Evolutionary conservation across 2,113 vertebrate genomes (phyloP).

Genomic region (Tetrax tetrax): DNA sequence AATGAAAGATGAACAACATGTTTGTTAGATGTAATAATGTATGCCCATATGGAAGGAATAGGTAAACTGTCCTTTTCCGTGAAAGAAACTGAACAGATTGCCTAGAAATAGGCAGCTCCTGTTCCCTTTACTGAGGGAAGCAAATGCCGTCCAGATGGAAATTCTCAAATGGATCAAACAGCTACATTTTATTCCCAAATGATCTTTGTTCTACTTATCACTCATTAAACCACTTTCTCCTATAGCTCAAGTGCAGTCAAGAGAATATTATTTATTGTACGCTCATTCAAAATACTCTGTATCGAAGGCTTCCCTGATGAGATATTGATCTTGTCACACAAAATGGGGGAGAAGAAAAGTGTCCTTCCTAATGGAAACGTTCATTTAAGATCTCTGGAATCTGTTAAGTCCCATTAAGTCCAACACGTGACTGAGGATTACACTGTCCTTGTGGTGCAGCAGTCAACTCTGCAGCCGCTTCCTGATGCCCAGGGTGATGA

Average conservation of each 20-base stretch:
- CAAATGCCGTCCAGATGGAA: slow-evolving; percentile 62
- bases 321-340: neutral
- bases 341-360: neutral
- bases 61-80: neutral
- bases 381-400: neutral
- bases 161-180: slow-evolving; percentile 48
- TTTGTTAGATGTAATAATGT: slow-evolving; percentile 41
- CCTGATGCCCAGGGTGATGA: neutral
- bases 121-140: neutral
- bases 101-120: slow-evolving; percentile 19
- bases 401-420: slow-evolving; percentile 3
- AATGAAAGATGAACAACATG: neutral
- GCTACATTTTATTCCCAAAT: slow-evolving; percentile 29
- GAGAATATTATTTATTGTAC: neutral
- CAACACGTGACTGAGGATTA: neutral
- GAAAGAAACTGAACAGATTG: slow-evolving; percentile 55
- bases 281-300: neutral
- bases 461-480: neutral
- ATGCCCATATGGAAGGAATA: slow-evolving; percentile 33
- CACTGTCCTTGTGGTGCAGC: neutral
- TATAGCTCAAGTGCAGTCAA: neutral
- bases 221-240: neutral
- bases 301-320: neutral
- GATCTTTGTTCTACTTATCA: slow-evolving; percentile 42
- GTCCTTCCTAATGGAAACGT: neutral